Percentiles rank a stretch among this genome's conserved stretches.
Conservation (phyloP, 2,797 vertebrate genomes). For the Lagodon rhomboides region DNA sequence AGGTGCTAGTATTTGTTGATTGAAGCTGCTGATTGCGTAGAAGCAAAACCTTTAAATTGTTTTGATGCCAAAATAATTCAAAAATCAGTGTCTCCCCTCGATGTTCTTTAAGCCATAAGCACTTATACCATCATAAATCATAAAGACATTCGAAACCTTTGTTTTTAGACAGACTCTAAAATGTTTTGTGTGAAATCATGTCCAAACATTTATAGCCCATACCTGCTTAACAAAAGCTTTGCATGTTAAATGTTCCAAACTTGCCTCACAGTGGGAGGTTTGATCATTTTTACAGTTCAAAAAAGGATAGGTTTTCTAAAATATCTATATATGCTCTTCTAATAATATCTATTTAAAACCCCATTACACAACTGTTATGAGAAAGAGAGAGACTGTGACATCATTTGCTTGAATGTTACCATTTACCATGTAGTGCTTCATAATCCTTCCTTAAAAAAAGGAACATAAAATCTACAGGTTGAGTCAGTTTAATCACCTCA, state of each 20-base stretch:
- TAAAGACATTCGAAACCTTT: too few relatives aligned
- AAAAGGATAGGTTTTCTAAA: neutral
- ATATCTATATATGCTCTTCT: too few relatives aligned
- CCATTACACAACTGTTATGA: neutral
- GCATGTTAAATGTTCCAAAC: neutral
- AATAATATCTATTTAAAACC: neutral
- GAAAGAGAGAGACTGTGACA: neutral
- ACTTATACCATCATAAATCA: neutral
- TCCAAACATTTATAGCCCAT: too few relatives aligned
- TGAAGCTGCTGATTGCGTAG: neutral
- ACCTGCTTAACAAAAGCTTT: neutral
- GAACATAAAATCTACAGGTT: neutral
- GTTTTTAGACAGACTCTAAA: neutral
- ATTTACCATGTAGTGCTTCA: neutral
- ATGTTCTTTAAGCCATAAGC: neutral
- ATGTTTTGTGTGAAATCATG: neutral
- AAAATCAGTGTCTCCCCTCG: neutral
- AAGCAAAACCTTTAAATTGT: neutral
- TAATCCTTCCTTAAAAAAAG: neutral
- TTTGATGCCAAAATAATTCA: neutral
- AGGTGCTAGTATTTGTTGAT: neutral
- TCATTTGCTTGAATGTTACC: neutral
- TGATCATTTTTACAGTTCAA: neutral
- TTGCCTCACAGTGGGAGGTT: neutral
- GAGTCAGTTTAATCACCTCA: neutral